These are phyloP conservation scores for Chalcis sispes DNA, from an alignment of 2,888 invertebrate species.

Conservation along the genomic window DNA sequence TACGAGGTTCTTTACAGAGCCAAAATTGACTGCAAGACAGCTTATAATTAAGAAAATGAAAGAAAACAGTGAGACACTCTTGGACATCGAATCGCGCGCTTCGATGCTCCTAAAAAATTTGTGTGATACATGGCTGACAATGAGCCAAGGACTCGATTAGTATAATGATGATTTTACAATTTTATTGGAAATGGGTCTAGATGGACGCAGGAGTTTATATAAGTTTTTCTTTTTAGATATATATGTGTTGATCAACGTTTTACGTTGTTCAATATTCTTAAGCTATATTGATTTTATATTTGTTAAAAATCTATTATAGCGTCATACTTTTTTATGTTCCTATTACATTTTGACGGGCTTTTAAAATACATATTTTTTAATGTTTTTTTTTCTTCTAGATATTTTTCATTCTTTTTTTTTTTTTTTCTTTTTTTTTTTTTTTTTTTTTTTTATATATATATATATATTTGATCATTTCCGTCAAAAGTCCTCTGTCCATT, in stretches of 20 bases:
- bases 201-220: conserved; percentile 53
- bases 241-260: conserved; percentile 36
- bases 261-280: conserved; percentile 63
- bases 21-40: conserved; percentile 47
- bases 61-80: conserved; percentile 26
- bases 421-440: conserved; percentile 24
- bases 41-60: conserved; percentile 27
- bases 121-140: conserved; percentile 57
- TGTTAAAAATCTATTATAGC: conserved; percentile 68
- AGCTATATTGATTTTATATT: conserved; percentile 64
- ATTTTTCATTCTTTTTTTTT: conserved; percentile 33
- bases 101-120: conserved; percentile 51
- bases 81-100: conserved; percentile 43
- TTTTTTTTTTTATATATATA: conserved; percentile 33
- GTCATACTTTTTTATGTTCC: conserved; percentile 65
- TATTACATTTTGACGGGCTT: conserved; percentile 54
- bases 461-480: conserved; percentile 35
- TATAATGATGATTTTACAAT: conserved; percentile 21
- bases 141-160: conserved; percentile 45
- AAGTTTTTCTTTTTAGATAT: conserved; percentile 51
- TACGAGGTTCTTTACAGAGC: conserved; percentile 38
- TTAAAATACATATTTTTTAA: conserved; percentile 46
- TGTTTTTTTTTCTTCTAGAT: conserved; percentile 49
- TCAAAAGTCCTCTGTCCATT: conserved; percentile 53
- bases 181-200: conserved; percentile 38